A percentile compares a stretch with the other conserved stretches of the same genome.
phyloP scores from a whole-genome alignment of 1,140 invertebrate genomes.

The Campoletis sonorensis region DNA sequence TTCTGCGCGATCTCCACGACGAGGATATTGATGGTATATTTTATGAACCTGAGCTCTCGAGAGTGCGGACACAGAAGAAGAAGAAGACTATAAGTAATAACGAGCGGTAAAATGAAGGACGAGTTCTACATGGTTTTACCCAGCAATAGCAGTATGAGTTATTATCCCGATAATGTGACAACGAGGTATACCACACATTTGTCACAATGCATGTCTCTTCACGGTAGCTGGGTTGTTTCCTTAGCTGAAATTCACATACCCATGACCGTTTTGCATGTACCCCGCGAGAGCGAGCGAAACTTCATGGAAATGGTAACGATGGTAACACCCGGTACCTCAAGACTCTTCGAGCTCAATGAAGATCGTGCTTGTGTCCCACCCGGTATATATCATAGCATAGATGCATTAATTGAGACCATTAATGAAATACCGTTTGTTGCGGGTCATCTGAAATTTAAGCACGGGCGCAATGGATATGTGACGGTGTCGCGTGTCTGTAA shows the following conservation, averaged over 20 bases:
- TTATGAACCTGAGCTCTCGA: slow-evolving; percentile 36
- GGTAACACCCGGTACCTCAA: neutral
- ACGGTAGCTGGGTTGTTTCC: slow-evolving; percentile 31
- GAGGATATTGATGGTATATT: slow-evolving; percentile 49
- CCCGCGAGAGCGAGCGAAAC: neutral
- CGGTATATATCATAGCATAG: neutral
- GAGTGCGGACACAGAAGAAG: neutral
- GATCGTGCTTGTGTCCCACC: neutral
- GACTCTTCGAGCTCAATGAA: neutral
- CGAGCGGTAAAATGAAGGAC: neutral
- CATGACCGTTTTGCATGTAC: slow-evolving; percentile 16
- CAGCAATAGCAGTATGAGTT: neutral
- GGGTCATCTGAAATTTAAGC: neutral
- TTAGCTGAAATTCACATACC: slow-evolving; percentile 28
- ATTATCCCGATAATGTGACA: neutral
- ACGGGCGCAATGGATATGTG: neutral
- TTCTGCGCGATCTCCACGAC: slow-evolving; percentile 36
- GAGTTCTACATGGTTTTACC: slow-evolving; percentile 7
- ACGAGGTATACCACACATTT: slow-evolving; percentile 11
- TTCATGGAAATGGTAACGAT: neutral
- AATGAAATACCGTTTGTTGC: neutral
- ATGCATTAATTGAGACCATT: neutral
- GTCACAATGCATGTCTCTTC: slow-evolving; percentile 1
- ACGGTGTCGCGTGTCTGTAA: neutral
- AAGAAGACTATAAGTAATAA: no score